Evolutionary conservation across 2,888 invertebrate species (phyloP).

Genomic region (Actias luna): DNA sequence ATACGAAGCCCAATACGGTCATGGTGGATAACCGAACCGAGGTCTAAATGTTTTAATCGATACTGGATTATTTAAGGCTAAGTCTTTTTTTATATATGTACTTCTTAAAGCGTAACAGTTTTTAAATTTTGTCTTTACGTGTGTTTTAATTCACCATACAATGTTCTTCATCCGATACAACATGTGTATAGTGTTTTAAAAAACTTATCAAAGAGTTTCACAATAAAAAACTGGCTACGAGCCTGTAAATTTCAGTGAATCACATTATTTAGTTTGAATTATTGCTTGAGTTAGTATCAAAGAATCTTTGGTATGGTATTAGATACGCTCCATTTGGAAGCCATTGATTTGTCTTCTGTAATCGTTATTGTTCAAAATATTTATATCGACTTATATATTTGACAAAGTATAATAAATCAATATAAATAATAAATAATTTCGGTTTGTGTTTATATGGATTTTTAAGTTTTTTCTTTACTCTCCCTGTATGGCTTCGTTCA

Average conservation of each 20-base stretch:
- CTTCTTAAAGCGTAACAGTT: too few species aligned
- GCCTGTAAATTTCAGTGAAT: conserved; percentile 4
- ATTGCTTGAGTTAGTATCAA: conserved; percentile 15
- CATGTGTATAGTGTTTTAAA: too few species aligned
- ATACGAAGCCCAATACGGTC: too few species aligned
- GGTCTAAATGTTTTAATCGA: too few species aligned
- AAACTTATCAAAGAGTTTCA: not conserved
- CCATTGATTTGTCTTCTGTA: conserved; percentile 28
- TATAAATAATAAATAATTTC: conserved; percentile 18
- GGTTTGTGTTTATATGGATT: not conserved
- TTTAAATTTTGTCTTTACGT: too few species aligned
- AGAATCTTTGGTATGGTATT: conserved; percentile 30
- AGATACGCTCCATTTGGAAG: conserved; percentile 33
- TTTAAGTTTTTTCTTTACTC: too few species aligned
- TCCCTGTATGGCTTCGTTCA: too few species aligned
- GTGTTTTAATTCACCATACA: too few species aligned
- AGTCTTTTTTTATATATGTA: too few species aligned
- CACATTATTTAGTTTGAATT: conserved; percentile 1
- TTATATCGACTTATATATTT: conserved; percentile 6
- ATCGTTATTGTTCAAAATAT: conserved; percentile 8
- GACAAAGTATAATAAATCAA: conserved; percentile 22
- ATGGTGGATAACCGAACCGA: too few species aligned
- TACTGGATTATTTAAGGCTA: too few species aligned
- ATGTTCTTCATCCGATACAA: too few species aligned
- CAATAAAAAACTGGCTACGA: conserved; percentile 4